Percentiles rank a stretch among this genome's conserved stretches.
Conservation (phyloP, 2,113 vertebrate genomes). For the Pelmatolapia mariae region DNA sequence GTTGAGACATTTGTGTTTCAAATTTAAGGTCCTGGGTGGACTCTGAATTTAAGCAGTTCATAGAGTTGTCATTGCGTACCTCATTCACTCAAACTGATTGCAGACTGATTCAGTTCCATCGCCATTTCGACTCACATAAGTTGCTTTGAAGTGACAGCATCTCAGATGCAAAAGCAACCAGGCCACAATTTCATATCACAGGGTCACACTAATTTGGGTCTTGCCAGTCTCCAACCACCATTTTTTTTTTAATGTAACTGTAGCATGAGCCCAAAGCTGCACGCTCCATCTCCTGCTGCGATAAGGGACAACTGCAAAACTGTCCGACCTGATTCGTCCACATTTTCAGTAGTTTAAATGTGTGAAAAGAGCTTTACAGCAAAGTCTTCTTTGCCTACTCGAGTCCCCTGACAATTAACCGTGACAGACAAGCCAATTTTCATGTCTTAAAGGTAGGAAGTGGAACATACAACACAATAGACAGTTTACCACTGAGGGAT, state of each 20-base stretch:
- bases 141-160: background rate
- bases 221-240: background rate
- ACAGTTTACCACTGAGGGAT: background rate
- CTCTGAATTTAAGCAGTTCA: background rate
- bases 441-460: background rate
- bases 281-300: background rate
- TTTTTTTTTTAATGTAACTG: background rate
- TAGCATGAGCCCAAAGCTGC: background rate
- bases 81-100: background rate
- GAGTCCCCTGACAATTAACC: background rate
- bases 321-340: background rate
- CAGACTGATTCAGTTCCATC: too few species aligned
- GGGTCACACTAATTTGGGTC: background rate
- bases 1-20: background rate
- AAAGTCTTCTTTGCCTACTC: background rate
- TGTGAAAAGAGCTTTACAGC: background rate
- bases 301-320: background rate
- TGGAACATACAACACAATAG: background rate
- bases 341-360: background rate
- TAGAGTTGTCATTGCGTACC: background rate
- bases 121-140: fast-evolving
- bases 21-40: background rate
- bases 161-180: background rate
- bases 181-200: background rate
- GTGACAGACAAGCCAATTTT: background rate